Conservation (phyloP, 1,140 invertebrate genomes). For the Drosophila navojoa region DNA sequence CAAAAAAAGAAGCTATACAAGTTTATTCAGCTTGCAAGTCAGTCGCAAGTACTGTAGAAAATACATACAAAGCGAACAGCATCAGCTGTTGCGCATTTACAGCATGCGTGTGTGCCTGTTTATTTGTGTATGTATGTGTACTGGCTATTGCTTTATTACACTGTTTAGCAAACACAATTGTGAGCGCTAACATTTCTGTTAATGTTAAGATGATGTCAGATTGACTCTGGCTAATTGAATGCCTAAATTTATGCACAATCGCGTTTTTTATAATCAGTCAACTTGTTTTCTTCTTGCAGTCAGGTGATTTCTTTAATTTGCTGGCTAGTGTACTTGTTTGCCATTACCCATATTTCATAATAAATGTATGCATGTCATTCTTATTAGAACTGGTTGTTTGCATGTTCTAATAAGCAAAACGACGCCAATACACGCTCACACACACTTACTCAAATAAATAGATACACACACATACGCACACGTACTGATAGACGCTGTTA, state of each 20-base stretch:
- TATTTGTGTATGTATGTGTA: conserved; percentile 1
- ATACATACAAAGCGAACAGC: conserved; percentile 14
- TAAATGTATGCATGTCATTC: conserved; percentile 64
- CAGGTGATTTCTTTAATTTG: neutral
- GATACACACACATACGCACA: conserved; percentile 17
- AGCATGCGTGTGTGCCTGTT: conserved; percentile 11
- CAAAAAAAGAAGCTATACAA: conserved; percentile 44
- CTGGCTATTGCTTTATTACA: conserved; percentile 16
- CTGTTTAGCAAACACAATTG: conserved; percentile 33
- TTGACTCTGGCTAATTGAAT: neutral
- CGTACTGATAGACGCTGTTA: conserved; percentile 41
- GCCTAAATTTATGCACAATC: neutral
- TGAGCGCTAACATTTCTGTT: neutral
- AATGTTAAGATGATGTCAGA: conserved; percentile 34
- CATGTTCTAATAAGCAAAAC: conserved; percentile 74
- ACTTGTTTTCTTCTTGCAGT: neutral
- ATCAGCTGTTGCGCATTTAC: conserved; percentile 74
- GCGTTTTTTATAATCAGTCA: neutral
- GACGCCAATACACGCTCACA: conserved; percentile 55
- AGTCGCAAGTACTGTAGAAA: conserved; percentile 26
- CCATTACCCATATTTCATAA: conserved; percentile 62
- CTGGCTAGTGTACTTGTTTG: conserved; percentile 13
- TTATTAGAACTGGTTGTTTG: conserved; percentile 75
- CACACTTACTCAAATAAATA: conserved; percentile 16
- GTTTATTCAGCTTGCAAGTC: conserved; percentile 57